Percentiles rank a stretch among this genome's conserved stretches.
These are phyloP conservation scores for Anneissia japonica DNA, from an alignment of 35 echinoderm and acorn worm species.

Conservation along the genomic window DNA sequence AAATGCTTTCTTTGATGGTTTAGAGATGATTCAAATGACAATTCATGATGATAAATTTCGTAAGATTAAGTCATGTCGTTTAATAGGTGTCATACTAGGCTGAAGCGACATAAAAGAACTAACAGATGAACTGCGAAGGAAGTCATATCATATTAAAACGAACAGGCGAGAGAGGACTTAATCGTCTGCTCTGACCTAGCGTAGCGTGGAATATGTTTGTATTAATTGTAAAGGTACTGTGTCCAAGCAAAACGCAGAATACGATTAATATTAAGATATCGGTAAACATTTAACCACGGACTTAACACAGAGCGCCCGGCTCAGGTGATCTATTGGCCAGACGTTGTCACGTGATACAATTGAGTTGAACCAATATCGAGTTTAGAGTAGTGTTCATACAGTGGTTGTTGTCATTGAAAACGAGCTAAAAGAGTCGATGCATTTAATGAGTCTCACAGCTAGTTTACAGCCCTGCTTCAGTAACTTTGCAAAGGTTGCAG, in stretches of 20 bases:
- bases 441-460: not conserved
- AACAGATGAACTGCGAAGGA: not conserved
- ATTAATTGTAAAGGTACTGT: not conserved
- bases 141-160: not conserved
- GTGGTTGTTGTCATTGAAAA: not conserved
- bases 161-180: not conserved
- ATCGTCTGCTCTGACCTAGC: not conserved
- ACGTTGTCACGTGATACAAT: not conserved
- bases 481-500: not conserved
- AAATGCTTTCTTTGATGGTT: too few species aligned
- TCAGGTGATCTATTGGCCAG: not conserved
- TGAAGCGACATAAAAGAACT: too few species aligned
- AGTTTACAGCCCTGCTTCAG: not conserved
- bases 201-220: constrained; percentile 1
- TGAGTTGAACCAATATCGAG: not conserved
- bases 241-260: not conserved
- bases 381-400: not conserved
- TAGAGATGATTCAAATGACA: too few species aligned
- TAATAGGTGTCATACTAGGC: too few species aligned
- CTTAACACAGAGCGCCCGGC: not conserved
- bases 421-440: not conserved
- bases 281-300: constrained; percentile 1
- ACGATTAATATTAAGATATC: not conserved
- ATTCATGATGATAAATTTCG: too few species aligned
- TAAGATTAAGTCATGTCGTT: too few species aligned